Evolutionary conservation across 2,113 vertebrate species (phyloP), one percentile per base, ranked within the genome.

Genomic region (Apus apus): DNA sequence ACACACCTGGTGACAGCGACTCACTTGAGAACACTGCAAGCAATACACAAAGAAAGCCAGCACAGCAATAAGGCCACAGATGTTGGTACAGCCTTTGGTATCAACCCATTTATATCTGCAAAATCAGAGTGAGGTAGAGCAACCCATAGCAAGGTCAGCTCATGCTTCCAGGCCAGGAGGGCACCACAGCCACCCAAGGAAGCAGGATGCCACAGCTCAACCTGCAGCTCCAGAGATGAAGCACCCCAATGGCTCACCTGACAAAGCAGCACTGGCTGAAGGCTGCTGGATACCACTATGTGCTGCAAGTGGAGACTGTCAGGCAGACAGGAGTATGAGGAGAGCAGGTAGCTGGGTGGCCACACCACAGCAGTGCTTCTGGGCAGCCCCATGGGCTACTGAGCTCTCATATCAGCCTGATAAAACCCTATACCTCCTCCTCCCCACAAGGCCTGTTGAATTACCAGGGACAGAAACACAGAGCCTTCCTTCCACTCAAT

Each of bases 291-390:
- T 30, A 8, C 17, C 0, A 1, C 36, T n/a, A 0, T 13, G 60
- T 45, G 53, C 65, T 62, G 16, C 1, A 8, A 61, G 23, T 2
- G 2, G 22, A 30, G 54, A 14, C 65, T 32, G 70, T 22, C 22
- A 16, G 45, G 16, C 32, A 50, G 57, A 36, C 8, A 9, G 34
- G 13, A 1, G 0, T 5, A 36, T 5, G 2, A 18, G 57, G 43
- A 60, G 22, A 56, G 18, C 1, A 0, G 43, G 43, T 22, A 54
- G 73, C 5, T 0, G 50, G 32, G 13, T 32, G 53, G 15, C 60
- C 30, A 3, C 22, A 18, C 6, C 0, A 0, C 18, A 5, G 2
- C 9, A 2, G 65, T 5, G 26, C 53, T 40, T 40, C 77, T 58
- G 27, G 58, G 57, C 48, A 64, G 75, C 36, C 30, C 62, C 0